Evolutionary conservation across 2,888 invertebrate species (phyloP).

Genomic region (Eupithecia inturbata): DNA sequence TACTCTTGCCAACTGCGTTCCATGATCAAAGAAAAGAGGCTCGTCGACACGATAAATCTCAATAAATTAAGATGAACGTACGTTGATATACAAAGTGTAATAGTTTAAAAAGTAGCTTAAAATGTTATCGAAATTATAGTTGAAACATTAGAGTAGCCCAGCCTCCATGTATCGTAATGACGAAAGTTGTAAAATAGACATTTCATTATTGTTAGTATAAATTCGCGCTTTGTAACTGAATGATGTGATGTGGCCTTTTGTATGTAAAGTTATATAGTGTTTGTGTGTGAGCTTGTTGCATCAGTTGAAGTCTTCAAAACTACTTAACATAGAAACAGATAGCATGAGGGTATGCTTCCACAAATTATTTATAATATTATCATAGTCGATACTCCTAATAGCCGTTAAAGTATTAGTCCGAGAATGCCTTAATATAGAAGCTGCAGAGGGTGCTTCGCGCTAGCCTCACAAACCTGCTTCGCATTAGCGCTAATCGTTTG

Average conservation of each 20-base stretch:
- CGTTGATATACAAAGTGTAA: conserved; percentile 69
- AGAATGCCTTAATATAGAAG: conserved; percentile 67
- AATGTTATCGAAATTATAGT: conserved; percentile 68
- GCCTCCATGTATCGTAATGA: conserved; percentile 48
- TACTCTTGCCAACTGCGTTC: conserved; percentile 69
- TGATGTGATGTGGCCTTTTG: conserved; percentile 84
- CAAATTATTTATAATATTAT: conserved; percentile 65
- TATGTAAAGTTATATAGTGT: conserved; percentile 75
- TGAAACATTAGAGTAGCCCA: conserved; percentile 54
- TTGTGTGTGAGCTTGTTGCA: conserved; percentile 80
- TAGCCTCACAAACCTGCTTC: conserved; percentile 68
- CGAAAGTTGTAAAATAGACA: conserved; percentile 65
- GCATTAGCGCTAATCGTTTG: conserved; percentile 60
- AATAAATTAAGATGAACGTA: conserved; percentile 60
- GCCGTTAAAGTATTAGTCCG: conserved; percentile 72
- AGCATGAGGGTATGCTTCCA: conserved; percentile 74
- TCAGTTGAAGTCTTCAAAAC: conserved; percentile 68
- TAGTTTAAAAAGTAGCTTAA: conserved; percentile 69
- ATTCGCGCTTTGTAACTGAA: conserved; percentile 83
- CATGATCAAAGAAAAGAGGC: conserved; percentile 61
- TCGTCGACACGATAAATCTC: conserved; percentile 64
- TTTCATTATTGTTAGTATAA: conserved; percentile 66
- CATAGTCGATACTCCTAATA: conserved; percentile 63
- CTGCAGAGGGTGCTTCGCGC: conserved; percentile 56
- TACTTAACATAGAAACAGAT: conserved; percentile 57